Base-by-base conservation (phyloP, 1,140 invertebrate species). In the Caenorhabditis briggsae region DNA sequence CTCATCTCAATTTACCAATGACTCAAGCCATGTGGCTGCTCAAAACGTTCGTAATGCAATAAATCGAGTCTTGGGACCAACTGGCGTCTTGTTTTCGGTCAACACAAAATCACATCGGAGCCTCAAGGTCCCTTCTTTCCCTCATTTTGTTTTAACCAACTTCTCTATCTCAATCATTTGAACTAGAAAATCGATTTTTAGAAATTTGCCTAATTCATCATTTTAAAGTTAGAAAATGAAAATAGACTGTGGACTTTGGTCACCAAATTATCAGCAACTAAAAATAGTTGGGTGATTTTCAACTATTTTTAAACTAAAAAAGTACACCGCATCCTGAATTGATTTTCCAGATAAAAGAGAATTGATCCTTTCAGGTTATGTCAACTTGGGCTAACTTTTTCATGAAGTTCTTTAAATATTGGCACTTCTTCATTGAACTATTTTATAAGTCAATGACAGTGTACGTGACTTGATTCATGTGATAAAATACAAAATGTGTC, bases 21-120 rank as follows among this genome's bases (percentile, higher is more conserved):
- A 9, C 9, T 48, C 9, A 23, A 78, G 50, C 70, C 70, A 78
- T 78, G 70, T 78, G 70, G 46, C 70, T 78, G 43, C 46, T 53
- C 70, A 78, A 33, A 70, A 78, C 70, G 70, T 78, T 78, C 70
- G 70, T 78, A 78, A 78, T 78, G 70, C 70, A 78, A 78, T 78
- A 78, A 78, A 78, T 78, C 46, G 46, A n/a, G 70, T 23, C 70
- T 50, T 23, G 46, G 46, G 70, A 78, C 70, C 70, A 78, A 78
- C 70, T 78, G 70, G 16, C 70, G 70, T 78, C 23, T 78, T 78
- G 70, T 48, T 78, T 78, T 78, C 70, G 70, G 70, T 78, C 70
- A 78, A 78, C 70, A 78, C 70, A 41, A 50, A 18, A 20, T 46
- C 70, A 14, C 53, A 43, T 12, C 11, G n/a, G 16, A 2, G 7